A percentile compares a stretch with the other conserved stretches of the same genome.
phyloP scores from a whole-genome alignment of 1,140 invertebrate genomes.

The Neelides sp. region DNA sequence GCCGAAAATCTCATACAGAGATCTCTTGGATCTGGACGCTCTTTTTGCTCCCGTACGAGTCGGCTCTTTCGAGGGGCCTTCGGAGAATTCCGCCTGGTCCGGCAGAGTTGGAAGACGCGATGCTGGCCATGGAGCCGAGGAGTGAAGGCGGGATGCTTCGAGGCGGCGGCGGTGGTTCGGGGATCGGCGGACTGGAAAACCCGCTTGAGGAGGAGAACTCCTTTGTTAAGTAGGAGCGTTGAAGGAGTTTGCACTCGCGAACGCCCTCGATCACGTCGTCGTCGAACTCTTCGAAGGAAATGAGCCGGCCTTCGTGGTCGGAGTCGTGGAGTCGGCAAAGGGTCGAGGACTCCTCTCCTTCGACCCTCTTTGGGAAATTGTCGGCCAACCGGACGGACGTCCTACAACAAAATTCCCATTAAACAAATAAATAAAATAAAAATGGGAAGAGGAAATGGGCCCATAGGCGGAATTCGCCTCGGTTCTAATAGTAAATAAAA shows the following conservation, averaged over 20 bases:
- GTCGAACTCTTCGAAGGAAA: conserved; percentile 15
- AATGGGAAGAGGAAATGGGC: too few species aligned
- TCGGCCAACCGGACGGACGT: too few species aligned
- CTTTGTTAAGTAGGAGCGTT: conserved; percentile 18
- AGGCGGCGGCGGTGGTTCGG: conserved; percentile 33
- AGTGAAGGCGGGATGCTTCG: conserved; percentile 10
- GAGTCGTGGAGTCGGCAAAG: too few species aligned
- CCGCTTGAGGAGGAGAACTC: conserved; percentile 27
- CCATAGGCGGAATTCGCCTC: too few species aligned
- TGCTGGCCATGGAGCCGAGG: conserved; percentile 38
- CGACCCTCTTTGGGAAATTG: too few species aligned
- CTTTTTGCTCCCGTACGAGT: conserved; percentile 44
- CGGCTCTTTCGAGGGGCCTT: conserved; percentile 4
- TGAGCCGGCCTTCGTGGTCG: too few species aligned
- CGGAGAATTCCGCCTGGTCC: conserved; percentile 12
- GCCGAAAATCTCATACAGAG: conserved; percentile 45
- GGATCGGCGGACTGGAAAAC: conserved; percentile 35
- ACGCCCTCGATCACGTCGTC: conserved; percentile 26
- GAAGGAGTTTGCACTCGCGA: conserved; percentile 17
- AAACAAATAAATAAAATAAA: too few species aligned
- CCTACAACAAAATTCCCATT: too few species aligned
- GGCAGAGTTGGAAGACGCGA: conserved; percentile 35
- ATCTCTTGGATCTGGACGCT: conserved; percentile 53
- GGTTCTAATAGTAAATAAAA: too few species aligned
- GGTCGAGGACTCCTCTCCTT: too few species aligned